Base-by-base conservation (phyloP, 2,113 vertebrate species). In the Haemorhous mexicanus region DNA sequence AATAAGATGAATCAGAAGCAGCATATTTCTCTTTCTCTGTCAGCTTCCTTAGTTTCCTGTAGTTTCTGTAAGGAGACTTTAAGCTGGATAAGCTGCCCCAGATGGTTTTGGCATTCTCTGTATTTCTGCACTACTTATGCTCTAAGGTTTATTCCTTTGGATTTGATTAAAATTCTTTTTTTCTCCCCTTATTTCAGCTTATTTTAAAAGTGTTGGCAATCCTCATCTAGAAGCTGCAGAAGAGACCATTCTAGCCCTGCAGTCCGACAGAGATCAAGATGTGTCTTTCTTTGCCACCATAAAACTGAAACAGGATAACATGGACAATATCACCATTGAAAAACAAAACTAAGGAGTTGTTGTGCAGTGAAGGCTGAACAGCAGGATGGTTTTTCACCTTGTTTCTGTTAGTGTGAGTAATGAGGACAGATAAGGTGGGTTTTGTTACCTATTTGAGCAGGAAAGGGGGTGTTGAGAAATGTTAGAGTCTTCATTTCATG, bases 251-350 rank as follows among this genome's bases (percentile, higher is more conserved):
- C 97, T 98, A 91, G 96, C 98, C 46, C 96, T 99, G 95, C 98
- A 99, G 41, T 98, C 98, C 4, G 99, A 99, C 96, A 98, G 96
- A 93, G 98, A 99, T 97, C 98, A 98, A 64, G 99, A 99, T 26
- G 98, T 99, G 64, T 98, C 98, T 35, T 99, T 99, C 97, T 99
- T 99, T 43, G 98, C 99, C 93, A 98, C 98, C 80, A 92, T 98
- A 66, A 98, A 99, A 89, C 98, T 98, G 66, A 98, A 97, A 84
- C 97, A 88, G 94, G 95, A 84, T 94, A 50, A 98, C 33, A 70
- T 93, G 86, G 98, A 98, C 91, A 98, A 94, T 6, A 92, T 98
- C 46, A 88, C 97, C 39, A 86, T 98, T 46, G 96, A 68, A 43
- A 97, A 97, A 28, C 84, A 78, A 56, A 93, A 67, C 53, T 95